Percentiles rank a stretch among this genome's conserved stretches.
Evolutionary conservation across 2,888 invertebrate species (phyloP).

Genomic region (Polia nebulosa): DNA sequence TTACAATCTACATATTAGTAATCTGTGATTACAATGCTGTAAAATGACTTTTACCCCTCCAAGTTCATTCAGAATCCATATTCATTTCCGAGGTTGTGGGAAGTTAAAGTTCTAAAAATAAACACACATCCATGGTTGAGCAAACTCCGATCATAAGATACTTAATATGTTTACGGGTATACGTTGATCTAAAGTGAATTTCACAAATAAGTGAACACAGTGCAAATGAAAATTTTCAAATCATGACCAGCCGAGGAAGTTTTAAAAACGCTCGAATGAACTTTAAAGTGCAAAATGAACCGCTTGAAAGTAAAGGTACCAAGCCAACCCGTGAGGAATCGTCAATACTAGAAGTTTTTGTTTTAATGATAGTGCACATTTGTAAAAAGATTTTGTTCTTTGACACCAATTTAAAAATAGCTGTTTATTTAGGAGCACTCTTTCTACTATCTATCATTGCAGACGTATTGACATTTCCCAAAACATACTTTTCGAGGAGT

Average conservation of each 20-base stretch:
- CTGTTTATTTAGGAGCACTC: constrained; percentile 95
- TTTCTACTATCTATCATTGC: constrained; percentile 96
- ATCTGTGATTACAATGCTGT: not conserved
- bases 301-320: constrained; percentile 92
- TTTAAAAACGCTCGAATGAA: constrained; percentile 86
- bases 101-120: constrained; percentile 28
- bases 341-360: constrained; percentile 95
- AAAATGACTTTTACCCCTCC: constrained; percentile 25
- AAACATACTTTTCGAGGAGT: constrained; percentile 97
- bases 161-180: not conserved
- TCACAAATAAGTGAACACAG: constrained; percentile 9
- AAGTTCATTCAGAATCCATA: not conserved
- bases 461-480: constrained; percentile 96
- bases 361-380: constrained; percentile 95
- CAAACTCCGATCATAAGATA: not conserved
- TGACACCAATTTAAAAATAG: constrained; percentile 96
- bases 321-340: constrained; percentile 96
- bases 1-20: too few species aligned
- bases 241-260: constrained; percentile 83
- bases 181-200: not conserved
- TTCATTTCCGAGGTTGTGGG: not conserved
- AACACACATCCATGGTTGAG: not conserved
- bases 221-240: constrained; percentile 65
- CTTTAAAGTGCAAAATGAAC: constrained; percentile 86
- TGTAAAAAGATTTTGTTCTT: constrained; percentile 97